A percentile compares a stretch with the other conserved stretches of the same genome.
Conservation (phyloP, 2,113 vertebrate genomes). For the Chrysemys picta region DNA sequence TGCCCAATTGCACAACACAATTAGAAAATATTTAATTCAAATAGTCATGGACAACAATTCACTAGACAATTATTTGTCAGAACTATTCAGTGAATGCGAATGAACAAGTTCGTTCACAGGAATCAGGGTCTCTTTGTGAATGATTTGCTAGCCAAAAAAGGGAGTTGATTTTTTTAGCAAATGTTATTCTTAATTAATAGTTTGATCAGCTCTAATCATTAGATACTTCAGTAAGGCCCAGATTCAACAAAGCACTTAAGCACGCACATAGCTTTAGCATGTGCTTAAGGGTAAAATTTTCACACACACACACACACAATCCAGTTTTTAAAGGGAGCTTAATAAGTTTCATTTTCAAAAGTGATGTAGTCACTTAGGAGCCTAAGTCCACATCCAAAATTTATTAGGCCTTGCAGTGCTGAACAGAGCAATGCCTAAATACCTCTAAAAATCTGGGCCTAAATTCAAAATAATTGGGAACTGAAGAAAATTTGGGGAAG, state of each 20-base stretch:
- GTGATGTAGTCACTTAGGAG: not conserved
- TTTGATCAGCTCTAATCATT: not conserved
- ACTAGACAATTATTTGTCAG: not conserved
- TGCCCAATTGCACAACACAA: not conserved
- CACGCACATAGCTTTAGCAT: not conserved
- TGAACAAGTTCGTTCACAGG: not conserved
- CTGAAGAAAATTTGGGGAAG: not conserved
- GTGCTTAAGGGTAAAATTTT: not conserved
- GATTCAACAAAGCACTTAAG: not conserved
- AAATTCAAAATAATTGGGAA: not conserved
- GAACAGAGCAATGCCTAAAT: conserved; percentile 9
- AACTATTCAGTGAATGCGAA: not conserved
- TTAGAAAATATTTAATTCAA: not conserved
- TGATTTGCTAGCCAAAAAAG: not conserved
- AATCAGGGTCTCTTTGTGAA: not conserved
- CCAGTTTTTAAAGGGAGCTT: not conserved
- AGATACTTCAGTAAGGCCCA: not conserved
- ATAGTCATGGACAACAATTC: not conserved
- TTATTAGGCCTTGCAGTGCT: not conserved
- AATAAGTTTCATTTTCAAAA: not conserved
- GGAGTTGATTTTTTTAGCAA: not conserved
- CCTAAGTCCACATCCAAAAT: not conserved
- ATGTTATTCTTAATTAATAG: not conserved
- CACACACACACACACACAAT: not conserved
- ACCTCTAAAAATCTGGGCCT: conserved; percentile 1